These are phyloP conservation scores for Mormyrus hasselquistii DNA, from an alignment of 2,797 vertebrate species.

Conservation along the genomic window DNA sequence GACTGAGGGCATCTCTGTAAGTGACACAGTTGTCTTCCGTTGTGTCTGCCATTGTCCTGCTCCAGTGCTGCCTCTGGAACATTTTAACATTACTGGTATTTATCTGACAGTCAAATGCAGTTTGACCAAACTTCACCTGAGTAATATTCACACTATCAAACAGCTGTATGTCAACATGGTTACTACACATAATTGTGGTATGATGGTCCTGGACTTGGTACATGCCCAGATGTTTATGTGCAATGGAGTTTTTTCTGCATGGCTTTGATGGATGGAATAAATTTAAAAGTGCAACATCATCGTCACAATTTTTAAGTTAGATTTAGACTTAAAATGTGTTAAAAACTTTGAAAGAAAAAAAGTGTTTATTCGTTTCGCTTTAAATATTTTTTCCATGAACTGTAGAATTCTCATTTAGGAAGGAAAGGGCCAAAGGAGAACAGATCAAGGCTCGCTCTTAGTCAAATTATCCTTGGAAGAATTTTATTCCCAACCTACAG, in stretches of 20 bases:
- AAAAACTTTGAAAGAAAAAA: background rate
- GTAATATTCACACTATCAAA: background rate
- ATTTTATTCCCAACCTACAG: background rate
- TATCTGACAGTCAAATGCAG: background rate
- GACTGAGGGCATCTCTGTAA: background rate
- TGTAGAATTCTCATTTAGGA: background rate
- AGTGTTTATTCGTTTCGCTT: background rate
- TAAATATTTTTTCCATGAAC: background rate
- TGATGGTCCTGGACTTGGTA: background rate
- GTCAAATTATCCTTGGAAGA: slow-evolving; percentile 7
- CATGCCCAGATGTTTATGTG: background rate
- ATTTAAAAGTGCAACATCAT: background rate
- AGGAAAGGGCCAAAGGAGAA: background rate
- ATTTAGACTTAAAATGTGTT: background rate
- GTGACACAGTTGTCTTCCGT: background rate
- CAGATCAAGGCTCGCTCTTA: background rate
- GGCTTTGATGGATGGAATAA: background rate
- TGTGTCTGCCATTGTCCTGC: background rate
- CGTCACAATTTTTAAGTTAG: background rate
- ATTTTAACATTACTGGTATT: background rate
- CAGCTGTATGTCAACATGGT: background rate
- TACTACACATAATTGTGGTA: background rate
- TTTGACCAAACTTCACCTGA: background rate
- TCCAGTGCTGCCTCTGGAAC: background rate
- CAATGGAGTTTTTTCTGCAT: background rate